These are phyloP conservation scores for Pseudonaja textilis DNA, from an alignment of 2,113 vertebrate genomes.

Conservation along the genomic window DNA sequence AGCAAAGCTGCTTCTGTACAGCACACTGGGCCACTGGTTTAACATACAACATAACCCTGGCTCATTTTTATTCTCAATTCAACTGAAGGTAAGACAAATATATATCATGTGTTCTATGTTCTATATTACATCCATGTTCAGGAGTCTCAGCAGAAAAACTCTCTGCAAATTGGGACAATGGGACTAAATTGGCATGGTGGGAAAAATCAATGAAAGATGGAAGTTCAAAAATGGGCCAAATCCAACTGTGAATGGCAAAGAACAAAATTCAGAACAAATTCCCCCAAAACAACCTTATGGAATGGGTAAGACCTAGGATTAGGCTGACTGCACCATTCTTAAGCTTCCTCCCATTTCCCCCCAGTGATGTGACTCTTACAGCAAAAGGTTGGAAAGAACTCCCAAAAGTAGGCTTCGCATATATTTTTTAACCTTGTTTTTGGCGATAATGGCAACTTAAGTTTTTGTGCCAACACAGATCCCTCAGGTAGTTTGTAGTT, in stretches of 20 bases:
- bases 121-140: neutral
- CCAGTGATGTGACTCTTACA: neutral
- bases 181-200: neutral
- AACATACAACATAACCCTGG: neutral
- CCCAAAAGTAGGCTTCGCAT: neutral
- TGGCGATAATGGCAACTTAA: neutral
- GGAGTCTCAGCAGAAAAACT: neutral
- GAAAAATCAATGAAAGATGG: neutral
- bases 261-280: neutral
- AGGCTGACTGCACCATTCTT: neutral
- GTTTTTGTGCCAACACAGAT: neutral
- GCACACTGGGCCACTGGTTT: neutral
- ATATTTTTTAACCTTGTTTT: neutral
- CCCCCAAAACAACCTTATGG: neutral
- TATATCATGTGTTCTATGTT: neutral
- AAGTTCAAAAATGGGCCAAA: neutral
- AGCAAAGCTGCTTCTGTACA: neutral
- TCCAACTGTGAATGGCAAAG: neutral
- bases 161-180: neutral
- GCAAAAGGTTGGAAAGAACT: neutral
- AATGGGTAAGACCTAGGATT: neutral
- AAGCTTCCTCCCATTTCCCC: neutral
- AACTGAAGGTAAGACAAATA: neutral
- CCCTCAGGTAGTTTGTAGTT: neutral
- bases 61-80: neutral